Evolutionary conservation across 1,140 invertebrate species (phyloP), one percentile per base, ranked within the genome.

Genomic region (Zaprionus tsacasi): DNA sequence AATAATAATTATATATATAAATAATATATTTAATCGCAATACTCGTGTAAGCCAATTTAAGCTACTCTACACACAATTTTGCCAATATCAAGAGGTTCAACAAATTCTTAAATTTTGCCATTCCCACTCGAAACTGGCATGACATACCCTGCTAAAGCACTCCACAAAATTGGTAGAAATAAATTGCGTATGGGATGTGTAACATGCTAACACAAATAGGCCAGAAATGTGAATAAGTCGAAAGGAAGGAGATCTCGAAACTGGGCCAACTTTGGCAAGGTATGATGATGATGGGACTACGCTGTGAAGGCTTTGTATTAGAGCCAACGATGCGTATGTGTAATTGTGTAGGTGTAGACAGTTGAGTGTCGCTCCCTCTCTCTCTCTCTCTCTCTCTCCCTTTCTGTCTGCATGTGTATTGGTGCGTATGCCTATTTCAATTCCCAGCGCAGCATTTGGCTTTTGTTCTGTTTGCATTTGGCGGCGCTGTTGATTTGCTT

Each of bases 401-500:
- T 58, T 33, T 25, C 50, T 63, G 25, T 56, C 25, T 58, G 27
- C 54, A 27, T 59, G 13, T 45, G 21, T 11, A 30, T 15, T 25
- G 61, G 58, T 76, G 25, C 63, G 56, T 82, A 64, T 77, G 10
- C 79, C 79, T 78, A 89, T 83, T 17, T 13, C 57, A 67, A 76
- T 76, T 83, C 83, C 80, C 70, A 72, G 65, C 65, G 74, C 73
- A 78, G 78, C 80, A 78, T 89, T 87, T 88, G 85, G 85, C 79
- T 75, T 78, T 79, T 61, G 57, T 50, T 72, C 68, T 66, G 69
- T 72, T 72, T 76, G 78, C 73, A 76, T 58, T 66, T 76, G 73
- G 74, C 67, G 70, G 76, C 67, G 40, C n/a, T 79, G 70, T 88
- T 88, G 85, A 87, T 87, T 87, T 87, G 82, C 83, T 78, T 87